Conservation (phyloP, 2,797 vertebrate genomes). For the Echiichthys vipera region DNA sequence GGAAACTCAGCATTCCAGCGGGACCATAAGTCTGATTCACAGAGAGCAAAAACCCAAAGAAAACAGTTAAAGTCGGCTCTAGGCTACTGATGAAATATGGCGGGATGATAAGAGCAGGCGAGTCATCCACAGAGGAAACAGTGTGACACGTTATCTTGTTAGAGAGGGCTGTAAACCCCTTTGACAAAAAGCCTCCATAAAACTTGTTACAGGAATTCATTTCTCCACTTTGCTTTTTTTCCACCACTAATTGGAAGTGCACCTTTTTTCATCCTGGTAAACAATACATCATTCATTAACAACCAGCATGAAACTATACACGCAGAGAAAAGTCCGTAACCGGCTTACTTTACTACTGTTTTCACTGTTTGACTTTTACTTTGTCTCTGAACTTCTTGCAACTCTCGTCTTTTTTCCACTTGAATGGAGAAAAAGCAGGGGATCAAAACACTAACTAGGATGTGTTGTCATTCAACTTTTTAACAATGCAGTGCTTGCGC, state of each 20-base stretch:
- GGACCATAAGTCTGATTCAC: slow-evolving; percentile 34
- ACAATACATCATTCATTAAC: slow-evolving; percentile 48
- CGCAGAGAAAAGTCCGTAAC: slow-evolving; percentile 24
- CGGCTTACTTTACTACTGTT: slow-evolving; percentile 30
- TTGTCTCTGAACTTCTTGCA: slow-evolving; percentile 10
- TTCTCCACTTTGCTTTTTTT: slow-evolving; percentile 6
- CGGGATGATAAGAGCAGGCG: slow-evolving; percentile 35
- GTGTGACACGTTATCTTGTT: slow-evolving; percentile 49
- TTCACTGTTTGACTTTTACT: slow-evolving; percentile 30
- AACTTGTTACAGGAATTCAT: slow-evolving; percentile 5
- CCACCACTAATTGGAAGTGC: neutral
- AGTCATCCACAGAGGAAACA: slow-evolving; percentile 46
- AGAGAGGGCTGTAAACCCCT: slow-evolving; percentile 20
- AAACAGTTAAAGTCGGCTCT: slow-evolving; percentile 36
- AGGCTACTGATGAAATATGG: slow-evolving; percentile 44
- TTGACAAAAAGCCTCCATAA: slow-evolving; percentile 14
- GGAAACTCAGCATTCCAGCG: slow-evolving; percentile 36
- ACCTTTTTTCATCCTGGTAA: neutral
- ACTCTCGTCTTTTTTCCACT: slow-evolving; percentile 4
- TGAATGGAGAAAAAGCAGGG: slow-evolving; percentile 16
- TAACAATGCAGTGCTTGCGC: slow-evolving; percentile 6
- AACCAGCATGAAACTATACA: slow-evolving; percentile 26
- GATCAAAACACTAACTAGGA: neutral
- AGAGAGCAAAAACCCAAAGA: slow-evolving; percentile 29
- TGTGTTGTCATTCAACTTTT: neutral